Conservation (phyloP, 2,888 invertebrate species). For the Rotaria magnacalcarata region DNA sequence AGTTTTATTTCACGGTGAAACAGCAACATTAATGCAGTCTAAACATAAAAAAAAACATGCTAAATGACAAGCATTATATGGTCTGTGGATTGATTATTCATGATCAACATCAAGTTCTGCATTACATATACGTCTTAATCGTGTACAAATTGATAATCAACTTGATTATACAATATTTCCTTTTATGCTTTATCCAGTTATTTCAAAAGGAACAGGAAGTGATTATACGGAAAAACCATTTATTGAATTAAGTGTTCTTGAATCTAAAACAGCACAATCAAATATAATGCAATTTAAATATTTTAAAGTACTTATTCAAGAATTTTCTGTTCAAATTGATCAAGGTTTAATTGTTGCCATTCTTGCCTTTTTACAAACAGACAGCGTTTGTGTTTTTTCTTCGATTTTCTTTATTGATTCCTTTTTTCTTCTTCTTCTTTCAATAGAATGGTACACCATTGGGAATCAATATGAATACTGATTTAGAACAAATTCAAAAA, state of each 20-base stretch:
- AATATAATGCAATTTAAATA: conserved; percentile 63
- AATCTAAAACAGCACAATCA: conserved; percentile 38
- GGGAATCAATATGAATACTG: background rate
- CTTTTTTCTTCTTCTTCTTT: background rate
- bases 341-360: conserved; percentile 83
- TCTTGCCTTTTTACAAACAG: conserved; percentile 72
- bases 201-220: conserved; percentile 33
- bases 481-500: conserved; percentile 23
- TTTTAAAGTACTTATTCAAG: conserved; percentile 79
- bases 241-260: conserved; percentile 40
- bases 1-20: background rate
- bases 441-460: background rate
- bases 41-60: background rate
- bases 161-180: conserved; percentile 81
- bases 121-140: conserved; percentile 6
- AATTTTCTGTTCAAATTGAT: conserved; percentile 90
- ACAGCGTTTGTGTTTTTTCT: conserved; percentile 50
- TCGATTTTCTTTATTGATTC: background rate
- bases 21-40: background rate
- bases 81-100: conserved; percentile 13
- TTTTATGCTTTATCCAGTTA: conserved; percentile 34
- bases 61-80: conserved; percentile 14
- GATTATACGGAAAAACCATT: conserved; percentile 38
- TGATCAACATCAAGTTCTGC: background rate
- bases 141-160: conserved; percentile 76